These are phyloP conservation scores for Globicephala melas DNA, from an alignment of 2,113 vertebrate genomes.

Conservation along the genomic window DNA sequence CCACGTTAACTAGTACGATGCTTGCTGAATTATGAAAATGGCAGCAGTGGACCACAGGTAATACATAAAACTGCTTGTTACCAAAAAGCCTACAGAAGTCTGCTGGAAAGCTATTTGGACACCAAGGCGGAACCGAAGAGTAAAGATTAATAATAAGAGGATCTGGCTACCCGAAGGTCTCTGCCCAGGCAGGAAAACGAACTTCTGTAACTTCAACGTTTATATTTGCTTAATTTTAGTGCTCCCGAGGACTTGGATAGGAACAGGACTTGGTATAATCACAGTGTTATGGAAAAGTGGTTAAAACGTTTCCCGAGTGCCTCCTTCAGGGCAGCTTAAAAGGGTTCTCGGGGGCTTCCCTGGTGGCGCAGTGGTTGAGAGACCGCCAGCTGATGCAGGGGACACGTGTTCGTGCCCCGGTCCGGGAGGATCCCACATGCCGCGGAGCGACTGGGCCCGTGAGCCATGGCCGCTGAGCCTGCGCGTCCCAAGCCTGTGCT, in stretches of 20 bases:
- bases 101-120: neutral
- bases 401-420: too few relatives aligned
- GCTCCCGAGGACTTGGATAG: neutral
- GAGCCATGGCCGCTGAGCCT: too few relatives aligned
- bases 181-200: neutral
- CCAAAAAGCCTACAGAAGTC: neutral
- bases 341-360: neutral
- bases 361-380: too few relatives aligned
- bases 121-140: neutral
- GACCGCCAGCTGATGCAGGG: too few relatives aligned
- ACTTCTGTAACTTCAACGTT: neutral
- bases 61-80: neutral
- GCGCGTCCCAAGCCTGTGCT: too few relatives aligned
- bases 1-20: neutral
- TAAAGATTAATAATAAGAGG: neutral
- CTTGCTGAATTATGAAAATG: neutral
- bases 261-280: rapidly evolving
- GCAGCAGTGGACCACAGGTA: too few relatives aligned
- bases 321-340: neutral
- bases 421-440: too few relatives aligned
- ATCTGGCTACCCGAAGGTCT: neutral
- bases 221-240: rapidly evolving
- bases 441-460: too few relatives aligned
- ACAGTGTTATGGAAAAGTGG: neutral
- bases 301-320: neutral